Evolutionary conservation across 1,140 invertebrate genomes (phyloP).

Genomic region (Patella vulgata): DNA sequence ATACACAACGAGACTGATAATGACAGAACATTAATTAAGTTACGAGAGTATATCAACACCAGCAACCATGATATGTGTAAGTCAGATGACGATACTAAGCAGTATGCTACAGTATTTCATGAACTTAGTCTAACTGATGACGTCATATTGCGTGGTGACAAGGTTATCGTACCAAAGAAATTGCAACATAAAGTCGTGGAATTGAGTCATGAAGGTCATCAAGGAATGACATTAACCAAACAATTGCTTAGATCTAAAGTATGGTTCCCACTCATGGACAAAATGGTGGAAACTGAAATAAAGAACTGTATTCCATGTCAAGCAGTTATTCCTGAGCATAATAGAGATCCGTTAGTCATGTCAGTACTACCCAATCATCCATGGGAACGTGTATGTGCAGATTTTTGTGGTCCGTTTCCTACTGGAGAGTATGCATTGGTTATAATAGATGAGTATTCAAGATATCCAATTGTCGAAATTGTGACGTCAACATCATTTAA

Average conservation of each 20-base stretch:
- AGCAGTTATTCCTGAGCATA: slow-evolving; percentile 18
- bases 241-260: slow-evolving; percentile 50
- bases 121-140: slow-evolving; percentile 28
- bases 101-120: slow-evolving; percentile 16
- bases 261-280: slow-evolving; percentile 57
- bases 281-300: slow-evolving; percentile 40
- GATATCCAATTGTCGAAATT: slow-evolving; percentile 45
- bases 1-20: too few species aligned
- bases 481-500: slow-evolving; percentile 29
- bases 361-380: slow-evolving; percentile 33
- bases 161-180: slow-evolving; percentile 34
- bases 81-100: background rate
- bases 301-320: slow-evolving; percentile 48
- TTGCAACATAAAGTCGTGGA: slow-evolving; percentile 35
- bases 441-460: slow-evolving; percentile 41
- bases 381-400: slow-evolving; percentile 37
- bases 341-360: slow-evolving; percentile 38
- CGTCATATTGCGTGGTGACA: slow-evolving; percentile 26
- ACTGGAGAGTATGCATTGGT: slow-evolving; percentile 41
- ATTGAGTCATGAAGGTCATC: slow-evolving; percentile 43
- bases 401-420: slow-evolving; percentile 44
- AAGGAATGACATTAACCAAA: slow-evolving; percentile 50
- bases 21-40: too few species aligned
- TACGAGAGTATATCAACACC: too few species aligned
- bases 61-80: too few species aligned